Conservation (phyloP, 2,888 invertebrate species). For the Priocnemis perturbator region DNA sequence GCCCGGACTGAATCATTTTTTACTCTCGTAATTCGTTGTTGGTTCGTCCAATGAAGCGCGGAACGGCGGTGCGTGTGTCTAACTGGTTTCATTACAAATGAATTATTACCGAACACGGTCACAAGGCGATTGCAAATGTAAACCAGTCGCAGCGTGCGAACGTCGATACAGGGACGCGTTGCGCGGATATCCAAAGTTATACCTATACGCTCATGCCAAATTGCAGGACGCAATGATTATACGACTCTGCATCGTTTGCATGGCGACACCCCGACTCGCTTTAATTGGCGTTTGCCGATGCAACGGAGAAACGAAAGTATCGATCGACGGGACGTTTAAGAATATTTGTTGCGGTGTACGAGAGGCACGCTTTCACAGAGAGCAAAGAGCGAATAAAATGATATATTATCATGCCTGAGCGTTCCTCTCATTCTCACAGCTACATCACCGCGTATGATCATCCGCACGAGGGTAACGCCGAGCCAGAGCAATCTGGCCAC, state of each 20-base stretch:
- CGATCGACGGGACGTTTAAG: too few species aligned
- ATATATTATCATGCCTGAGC: too few species aligned
- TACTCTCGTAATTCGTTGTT: constrained; percentile 24
- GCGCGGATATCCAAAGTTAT: constrained; percentile 24
- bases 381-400: too few species aligned
- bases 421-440: too few species aligned
- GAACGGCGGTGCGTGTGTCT: constrained; percentile 11
- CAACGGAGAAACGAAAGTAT: too few species aligned
- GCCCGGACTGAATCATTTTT: constrained; percentile 9
- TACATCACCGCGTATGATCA: too few species aligned
- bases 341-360: too few species aligned
- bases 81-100: constrained; percentile 28
- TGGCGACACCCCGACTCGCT: constrained; percentile 8
- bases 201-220: constrained; percentile 22
- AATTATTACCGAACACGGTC: constrained; percentile 31
- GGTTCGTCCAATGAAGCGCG: constrained; percentile 6
- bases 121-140: constrained; percentile 16
- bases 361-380: too few species aligned
- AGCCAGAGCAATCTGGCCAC: too few species aligned
- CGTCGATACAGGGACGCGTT: constrained; percentile 3
- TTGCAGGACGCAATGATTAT: constrained; percentile 26
- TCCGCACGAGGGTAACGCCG: too few species aligned
- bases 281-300: too few species aligned
- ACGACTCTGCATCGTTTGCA: background rate
- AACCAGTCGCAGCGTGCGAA: constrained; percentile 19